phyloP scores from a whole-genome alignment of 2,113 vertebrate genomes.

The Plestiodon gilberti region DNA sequence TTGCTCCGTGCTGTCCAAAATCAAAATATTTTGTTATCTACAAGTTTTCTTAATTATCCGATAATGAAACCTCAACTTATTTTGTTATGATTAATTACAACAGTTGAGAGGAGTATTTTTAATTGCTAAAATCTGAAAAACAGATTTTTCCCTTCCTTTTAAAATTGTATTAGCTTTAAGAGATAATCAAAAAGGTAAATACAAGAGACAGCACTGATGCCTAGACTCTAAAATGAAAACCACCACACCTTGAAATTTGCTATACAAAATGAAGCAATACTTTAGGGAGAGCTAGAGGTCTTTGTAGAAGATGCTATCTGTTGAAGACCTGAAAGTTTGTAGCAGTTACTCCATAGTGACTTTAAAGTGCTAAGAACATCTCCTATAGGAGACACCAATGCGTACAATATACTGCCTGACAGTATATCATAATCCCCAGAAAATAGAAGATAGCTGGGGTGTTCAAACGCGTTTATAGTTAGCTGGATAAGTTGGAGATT shows the following conservation, averaged over 20 bases:
- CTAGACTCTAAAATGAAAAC: not conserved
- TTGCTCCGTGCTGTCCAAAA: not conserved
- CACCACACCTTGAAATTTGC: not conserved
- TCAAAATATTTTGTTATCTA: not conserved
- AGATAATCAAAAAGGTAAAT: not conserved
- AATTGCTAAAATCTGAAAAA: not conserved
- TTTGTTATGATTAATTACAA: no score
- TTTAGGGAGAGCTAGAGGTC: not conserved
- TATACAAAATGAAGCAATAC: not conserved
- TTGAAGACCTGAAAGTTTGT: not conserved
- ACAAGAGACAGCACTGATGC: not conserved
- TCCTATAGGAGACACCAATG: not conserved
- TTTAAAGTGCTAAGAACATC: not conserved
- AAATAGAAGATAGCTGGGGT: not conserved
- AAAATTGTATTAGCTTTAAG: not conserved
- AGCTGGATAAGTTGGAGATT: not conserved
- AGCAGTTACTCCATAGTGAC: not conserved
- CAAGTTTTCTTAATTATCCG: not conserved
- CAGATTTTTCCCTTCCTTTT: not conserved
- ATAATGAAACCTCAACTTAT: not conserved
- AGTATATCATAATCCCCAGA: not conserved
- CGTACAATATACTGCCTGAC: not conserved
- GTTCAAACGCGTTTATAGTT: not conserved
- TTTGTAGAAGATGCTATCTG: not conserved
- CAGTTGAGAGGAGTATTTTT: not conserved